Percentiles rank a stretch among this genome's conserved stretches.
Evolutionary conservation across 2,113 vertebrate genomes (phyloP).

Genomic region (Varanus komodoensis): DNA sequence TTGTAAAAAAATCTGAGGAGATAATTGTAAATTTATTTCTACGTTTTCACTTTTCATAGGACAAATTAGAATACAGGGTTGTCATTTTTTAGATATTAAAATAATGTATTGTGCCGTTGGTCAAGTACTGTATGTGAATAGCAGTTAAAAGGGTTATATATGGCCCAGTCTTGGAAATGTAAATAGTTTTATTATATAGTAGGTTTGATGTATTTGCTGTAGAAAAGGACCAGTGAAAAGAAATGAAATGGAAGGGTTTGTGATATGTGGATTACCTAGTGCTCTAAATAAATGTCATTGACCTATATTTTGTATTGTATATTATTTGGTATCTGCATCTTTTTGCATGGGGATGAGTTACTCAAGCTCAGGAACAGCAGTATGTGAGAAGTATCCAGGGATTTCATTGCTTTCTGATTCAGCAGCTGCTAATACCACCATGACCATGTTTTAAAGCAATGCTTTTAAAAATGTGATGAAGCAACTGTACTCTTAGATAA

Average conservation of each 20-base stretch:
- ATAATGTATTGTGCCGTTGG: conserved; percentile 80
- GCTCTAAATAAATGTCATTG: conserved; percentile 85
- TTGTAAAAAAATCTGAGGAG: conserved; percentile 68
- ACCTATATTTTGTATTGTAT: conserved; percentile 63
- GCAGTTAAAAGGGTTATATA: conserved; percentile 74
- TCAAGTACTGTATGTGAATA: conserved; percentile 86
- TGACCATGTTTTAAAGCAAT: neutral
- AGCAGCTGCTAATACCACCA: neutral
- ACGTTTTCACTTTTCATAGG: conserved; percentile 78
- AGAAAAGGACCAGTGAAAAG: conserved; percentile 86
- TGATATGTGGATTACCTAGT: conserved; percentile 82
- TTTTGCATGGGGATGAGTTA: conserved; percentile 49
- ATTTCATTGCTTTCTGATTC: neutral
- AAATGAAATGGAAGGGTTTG: conserved; percentile 79
- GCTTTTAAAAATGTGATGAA: neutral
- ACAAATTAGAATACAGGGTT: conserved; percentile 80
- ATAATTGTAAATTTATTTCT: conserved; percentile 69
- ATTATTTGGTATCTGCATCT: conserved; percentile 62
- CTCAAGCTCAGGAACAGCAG: conserved; percentile 19
- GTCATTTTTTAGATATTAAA: conserved; percentile 81
- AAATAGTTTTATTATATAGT: conserved; percentile 87
- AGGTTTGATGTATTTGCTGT: conserved; percentile 85
- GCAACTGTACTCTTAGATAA: too few species aligned
- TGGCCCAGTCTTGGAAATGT: conserved; percentile 77
- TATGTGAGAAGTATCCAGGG: neutral